Base-by-base conservation (phyloP, 1,140 invertebrate genomes). In the Drosophila pseudoobscura region DNA sequence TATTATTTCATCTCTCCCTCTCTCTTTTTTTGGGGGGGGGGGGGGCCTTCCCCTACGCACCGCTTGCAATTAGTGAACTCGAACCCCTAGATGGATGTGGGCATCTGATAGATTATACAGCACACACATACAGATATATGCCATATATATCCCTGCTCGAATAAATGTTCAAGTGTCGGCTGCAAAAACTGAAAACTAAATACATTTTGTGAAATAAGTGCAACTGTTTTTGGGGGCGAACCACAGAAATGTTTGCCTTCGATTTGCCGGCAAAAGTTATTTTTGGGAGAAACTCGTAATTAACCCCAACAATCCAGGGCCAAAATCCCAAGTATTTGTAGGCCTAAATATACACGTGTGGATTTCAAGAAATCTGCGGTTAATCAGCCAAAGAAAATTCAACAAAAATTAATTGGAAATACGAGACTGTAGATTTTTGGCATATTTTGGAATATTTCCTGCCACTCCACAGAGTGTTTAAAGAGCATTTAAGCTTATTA, bases 1-100 rank as follows among this genome's bases (percentile, higher is more conserved):
- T 64, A 56, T 73, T 73, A 75, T 58, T 75, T 58, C 54, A 69
- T 69, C 63, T 53, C 56, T 39, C 35, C 24, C 35, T 13, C 31
- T 49, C 9, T 26, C 8, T 50, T 35, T 56, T 60, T 64, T 72
- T 51, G 59, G 15, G 15, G 15, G 15, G 45, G 60, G 59, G 15
- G 15, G 15, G 15, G 45, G 60, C 46, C 65, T 39, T 22, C n/a
- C 50, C 35, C 17, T 64, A 87, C 78, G 80, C 80, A 88, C 55
- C 69, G 78, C 74, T 78, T 75, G 74, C 82, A 85, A 85, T 85
- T 87, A 85, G 82, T 80, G 73, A 74, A 64, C 64, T 76, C 46
- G 43, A 26, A 39, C 47, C 46, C 46, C 45, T 58, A 50, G 60
- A 80, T 65, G 59, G 55, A 22, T 44, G 49, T 45, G 46, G 46